phyloP scores from a whole-genome alignment of 2,797 vertebrate genomes.

The Gymnopithys bicolor region DNA sequence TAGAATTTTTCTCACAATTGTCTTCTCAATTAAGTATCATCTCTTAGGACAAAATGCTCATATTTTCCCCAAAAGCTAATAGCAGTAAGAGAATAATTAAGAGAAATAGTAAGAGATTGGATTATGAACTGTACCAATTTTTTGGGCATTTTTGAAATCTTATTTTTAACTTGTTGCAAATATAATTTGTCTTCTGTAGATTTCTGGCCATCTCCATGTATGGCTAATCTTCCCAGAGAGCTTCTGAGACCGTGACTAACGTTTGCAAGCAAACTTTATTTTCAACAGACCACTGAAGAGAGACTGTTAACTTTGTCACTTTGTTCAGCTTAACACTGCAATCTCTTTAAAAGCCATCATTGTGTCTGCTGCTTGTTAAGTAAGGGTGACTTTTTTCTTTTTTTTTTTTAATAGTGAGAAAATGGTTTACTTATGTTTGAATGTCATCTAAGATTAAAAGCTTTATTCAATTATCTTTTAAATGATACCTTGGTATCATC shows the following conservation, averaged over 20 bases:
- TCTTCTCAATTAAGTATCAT: background rate
- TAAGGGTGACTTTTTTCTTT: background rate
- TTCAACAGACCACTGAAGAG: background rate
- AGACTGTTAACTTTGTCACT: background rate
- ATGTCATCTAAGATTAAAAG: slow-evolving; percentile 51
- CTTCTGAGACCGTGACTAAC: background rate
- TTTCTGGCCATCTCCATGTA: background rate
- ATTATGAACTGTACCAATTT: background rate
- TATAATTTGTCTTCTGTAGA: background rate
- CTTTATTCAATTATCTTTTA: slow-evolving; percentile 28
- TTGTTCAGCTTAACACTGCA: background rate
- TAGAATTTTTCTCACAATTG: background rate
- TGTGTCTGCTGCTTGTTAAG: background rate
- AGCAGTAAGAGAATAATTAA: background rate
- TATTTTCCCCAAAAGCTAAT: background rate
- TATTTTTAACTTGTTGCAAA: background rate
- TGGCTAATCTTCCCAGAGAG: background rate
- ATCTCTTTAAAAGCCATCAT: slow-evolving; percentile 26
- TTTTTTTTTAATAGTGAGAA: background rate
- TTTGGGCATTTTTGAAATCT: background rate
- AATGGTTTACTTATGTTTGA: slow-evolving; percentile 34
- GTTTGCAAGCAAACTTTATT: background rate
- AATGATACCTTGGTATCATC: background rate
- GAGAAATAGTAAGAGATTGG: background rate
- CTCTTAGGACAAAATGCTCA: background rate